Base-by-base conservation (phyloP, 2,888 invertebrate genomes). In the Ellobium chinense region DNA sequence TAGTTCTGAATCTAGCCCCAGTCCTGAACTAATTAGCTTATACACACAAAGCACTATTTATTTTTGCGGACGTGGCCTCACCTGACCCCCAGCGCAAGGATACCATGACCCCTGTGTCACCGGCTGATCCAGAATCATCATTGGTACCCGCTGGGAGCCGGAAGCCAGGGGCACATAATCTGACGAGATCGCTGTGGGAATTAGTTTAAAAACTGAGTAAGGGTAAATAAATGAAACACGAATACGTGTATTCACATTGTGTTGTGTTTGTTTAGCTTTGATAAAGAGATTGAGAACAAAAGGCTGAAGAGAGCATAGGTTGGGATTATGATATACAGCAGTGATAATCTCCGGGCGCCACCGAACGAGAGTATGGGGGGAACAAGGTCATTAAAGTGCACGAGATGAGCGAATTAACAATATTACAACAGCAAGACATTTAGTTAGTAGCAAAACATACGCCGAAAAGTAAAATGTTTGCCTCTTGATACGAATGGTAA, bases 121-220 rank as follows among this genome's bases (percentile, higher is more conserved):
- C 36, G 36, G 72, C n/a, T 2, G 58, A 72, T 5, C 60, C 56
- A 24, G 27, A 37, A 24, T 72, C 34, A 31, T 70, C 72, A 37
- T 72, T 72, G 58, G 72, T 72, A n/a, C 27, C 56, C 4, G 72
- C 60, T 58, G 72, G 60, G 37, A 21, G 72, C 72, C 34, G 72
- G 72, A 72, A 60, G 37, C 29, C 37, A 21, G 60, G 14, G 2
- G n/a, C n/a, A 37, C 58, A 66, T 37, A n/a, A 31, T 29, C 36
- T 12, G 56, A 3, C 58, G 72, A 58, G 70, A 58, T 56, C 4
- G 1, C 21, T 58, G 27, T 27, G 3, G 27, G 2, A 60, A 34
- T 58, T 72, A 27, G 58, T 36, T 31, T 58, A 56, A n/a, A 34
- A 56, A 58, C 31, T 21, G 34, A 54, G 46, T 58, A 4, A 36